These are phyloP conservation scores for Neomorphus geoffroyi DNA, from an alignment of 2,797 vertebrate species.

Conservation along the genomic window DNA sequence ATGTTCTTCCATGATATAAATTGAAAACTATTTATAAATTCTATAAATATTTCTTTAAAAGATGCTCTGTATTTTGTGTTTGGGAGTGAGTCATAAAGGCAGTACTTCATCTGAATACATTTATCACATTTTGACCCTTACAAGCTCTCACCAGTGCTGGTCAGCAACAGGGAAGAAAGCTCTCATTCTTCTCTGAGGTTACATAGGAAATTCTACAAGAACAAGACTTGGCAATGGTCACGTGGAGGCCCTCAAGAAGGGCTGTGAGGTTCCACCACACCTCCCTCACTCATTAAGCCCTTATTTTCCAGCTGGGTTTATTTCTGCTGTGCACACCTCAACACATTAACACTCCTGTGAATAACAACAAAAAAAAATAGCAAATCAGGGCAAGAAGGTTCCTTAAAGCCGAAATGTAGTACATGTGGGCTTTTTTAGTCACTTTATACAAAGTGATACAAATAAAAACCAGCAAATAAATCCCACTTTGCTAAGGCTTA, in stretches of 20 bases:
- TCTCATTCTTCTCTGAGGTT: neutral
- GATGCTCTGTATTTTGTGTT: neutral
- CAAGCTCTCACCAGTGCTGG: neutral
- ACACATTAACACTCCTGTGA: neutral
- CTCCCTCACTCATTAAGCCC: neutral
- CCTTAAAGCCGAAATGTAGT: neutral
- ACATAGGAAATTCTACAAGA: neutral
- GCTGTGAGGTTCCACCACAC: neutral
- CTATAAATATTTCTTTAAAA: neutral
- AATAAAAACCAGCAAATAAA: neutral
- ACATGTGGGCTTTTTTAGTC: neutral
- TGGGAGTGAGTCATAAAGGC: neutral
- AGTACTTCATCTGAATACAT: neutral
- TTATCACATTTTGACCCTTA: neutral
- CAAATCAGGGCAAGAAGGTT: neutral
- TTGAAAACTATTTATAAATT: neutral
- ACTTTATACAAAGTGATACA: neutral
- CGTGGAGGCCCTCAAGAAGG: neutral
- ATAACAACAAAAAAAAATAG: neutral
- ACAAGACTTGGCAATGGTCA: neutral
- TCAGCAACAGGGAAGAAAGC: neutral
- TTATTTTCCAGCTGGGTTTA: neutral
- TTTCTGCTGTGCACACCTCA: neutral
- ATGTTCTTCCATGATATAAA: neutral
- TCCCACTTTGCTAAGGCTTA: neutral